Base-by-base conservation (phyloP, 1,140 invertebrate species). In the Pseudomyrmex pallidus region DNA sequence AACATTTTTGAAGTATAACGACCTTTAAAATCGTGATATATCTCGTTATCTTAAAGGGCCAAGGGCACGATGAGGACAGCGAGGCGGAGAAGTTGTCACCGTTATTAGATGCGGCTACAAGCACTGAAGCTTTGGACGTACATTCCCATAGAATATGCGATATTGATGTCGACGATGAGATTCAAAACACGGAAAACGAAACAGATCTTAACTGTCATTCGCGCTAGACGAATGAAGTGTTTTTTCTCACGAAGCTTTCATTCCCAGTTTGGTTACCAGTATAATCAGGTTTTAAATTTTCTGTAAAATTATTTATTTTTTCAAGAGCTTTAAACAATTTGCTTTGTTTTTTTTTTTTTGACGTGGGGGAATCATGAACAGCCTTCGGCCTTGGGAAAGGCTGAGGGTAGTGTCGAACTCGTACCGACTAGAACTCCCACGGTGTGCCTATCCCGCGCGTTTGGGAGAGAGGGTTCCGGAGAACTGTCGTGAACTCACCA, bases 21-120 rank as follows among this genome's bases (percentile, higher is more conserved):
- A 20, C 2, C 15, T 57, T 61, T 12, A 2, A 59, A 44, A 7
- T 66, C 20, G 35, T 7, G 8, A 59, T 25, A 25, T 0, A 25
- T 61, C 57, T 56, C 7, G 35, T 22, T 44, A 52, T n/a, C 89
- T 88, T 85, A 72, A 50, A 93, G 91, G 85, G 87, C 0, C 91
- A 95, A 84, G 95, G 94, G 54, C 94, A 95, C 70, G 97, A 97
- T 91, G 96, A 97, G 87, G 97, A 97, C 89, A 97, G 97, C 88
- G 97, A 98, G 92, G 96, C 96, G 35, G 97, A 98, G 91, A 96
- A 97, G 89, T 92, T 97, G 22, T 97, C 97, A 50, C 97, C 97
- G 5, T 92, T 97, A 4, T 94, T 97, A 7, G 96, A 96, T 56
- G 95, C 95, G 2, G 92, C 92, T 17, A 92, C 93, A 1, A 93